Conservation (phyloP, 2,113 vertebrate species). For the Salvelinus namaycush region DNA sequence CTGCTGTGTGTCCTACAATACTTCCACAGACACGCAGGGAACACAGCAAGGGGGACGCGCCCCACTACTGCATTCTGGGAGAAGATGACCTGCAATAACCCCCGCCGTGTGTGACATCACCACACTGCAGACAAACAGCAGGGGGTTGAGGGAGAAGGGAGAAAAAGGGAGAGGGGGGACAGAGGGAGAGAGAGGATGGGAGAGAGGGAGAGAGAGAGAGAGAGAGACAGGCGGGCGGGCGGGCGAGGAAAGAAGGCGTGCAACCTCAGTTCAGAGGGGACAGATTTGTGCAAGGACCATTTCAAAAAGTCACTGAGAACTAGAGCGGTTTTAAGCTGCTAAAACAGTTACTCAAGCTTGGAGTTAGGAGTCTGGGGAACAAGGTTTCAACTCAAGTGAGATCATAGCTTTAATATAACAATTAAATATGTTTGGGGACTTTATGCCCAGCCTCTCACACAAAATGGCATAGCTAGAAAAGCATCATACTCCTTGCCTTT, state of each 20-base stretch:
- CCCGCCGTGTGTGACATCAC: conserved; percentile 23
- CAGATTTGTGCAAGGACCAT: too few species aligned
- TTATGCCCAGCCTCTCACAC: background rate
- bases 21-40: background rate
- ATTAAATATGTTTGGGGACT: background rate
- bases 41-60: background rate
- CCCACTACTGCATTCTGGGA: conserved; percentile 3
- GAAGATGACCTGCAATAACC: conserved; percentile 6
- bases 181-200: background rate
- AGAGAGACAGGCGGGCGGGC: background rate
- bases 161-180: too few species aligned
- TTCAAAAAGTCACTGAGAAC: too few species aligned
- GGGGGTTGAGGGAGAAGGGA: too few species aligned
- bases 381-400: too few species aligned
- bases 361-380: too few species aligned
- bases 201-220: background rate
- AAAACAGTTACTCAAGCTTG: too few species aligned
- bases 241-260: background rate
- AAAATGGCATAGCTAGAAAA: background rate
- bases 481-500: background rate
- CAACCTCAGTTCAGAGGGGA: background rate
- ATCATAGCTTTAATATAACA: too few species aligned
- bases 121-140: background rate
- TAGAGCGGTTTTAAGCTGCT: too few species aligned
- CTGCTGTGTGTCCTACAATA: background rate